phyloP scores from a whole-genome alignment of 2,113 vertebrate genomes.

The Hyla sarda region DNA sequence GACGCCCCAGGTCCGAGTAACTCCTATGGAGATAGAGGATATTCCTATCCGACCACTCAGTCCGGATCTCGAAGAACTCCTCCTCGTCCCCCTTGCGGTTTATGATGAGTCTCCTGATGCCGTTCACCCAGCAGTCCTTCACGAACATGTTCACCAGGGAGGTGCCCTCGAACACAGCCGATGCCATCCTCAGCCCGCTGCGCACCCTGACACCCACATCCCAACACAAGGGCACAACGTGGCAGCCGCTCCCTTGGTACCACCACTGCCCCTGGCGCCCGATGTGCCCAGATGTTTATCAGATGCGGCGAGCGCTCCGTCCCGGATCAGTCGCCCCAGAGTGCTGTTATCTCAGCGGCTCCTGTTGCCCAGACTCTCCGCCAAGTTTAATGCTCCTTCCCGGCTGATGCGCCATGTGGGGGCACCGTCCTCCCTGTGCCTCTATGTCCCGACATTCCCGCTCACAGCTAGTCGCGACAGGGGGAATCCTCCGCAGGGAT shows the following conservation, averaged over 20 bases:
- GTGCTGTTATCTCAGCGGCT: background rate
- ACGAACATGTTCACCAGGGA: slow-evolving; percentile 98
- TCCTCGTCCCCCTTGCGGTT: slow-evolving; percentile 89
- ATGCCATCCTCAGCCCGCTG: slow-evolving; percentile 82
- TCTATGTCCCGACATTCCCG: background rate
- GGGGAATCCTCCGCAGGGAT: background rate
- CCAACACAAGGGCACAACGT: slow-evolving; percentile 58
- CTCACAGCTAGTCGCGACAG: no score
- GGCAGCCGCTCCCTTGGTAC: background rate
- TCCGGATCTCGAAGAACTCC: slow-evolving; percentile 94
- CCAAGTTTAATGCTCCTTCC: background rate
- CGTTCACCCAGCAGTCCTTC: slow-evolving; percentile 97
- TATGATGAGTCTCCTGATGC: slow-evolving; percentile 89
- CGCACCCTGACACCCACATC: slow-evolving; percentile 64
- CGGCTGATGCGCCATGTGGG: no score
- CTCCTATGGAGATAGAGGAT: slow-evolving; percentile 92
- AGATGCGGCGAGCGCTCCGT: background rate
- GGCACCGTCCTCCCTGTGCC: background rate
- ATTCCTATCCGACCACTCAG: slow-evolving; percentile 97
- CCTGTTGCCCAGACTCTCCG: background rate
- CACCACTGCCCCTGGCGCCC: background rate
- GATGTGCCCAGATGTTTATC: slow-evolving; percentile 27
- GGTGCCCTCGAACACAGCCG: slow-evolving; percentile 95
- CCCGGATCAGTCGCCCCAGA: background rate
- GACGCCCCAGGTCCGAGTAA: slow-evolving; percentile 86